Base-by-base conservation (phyloP, 2,888 invertebrate genomes). In the Hemistola chrysoprasaria region DNA sequence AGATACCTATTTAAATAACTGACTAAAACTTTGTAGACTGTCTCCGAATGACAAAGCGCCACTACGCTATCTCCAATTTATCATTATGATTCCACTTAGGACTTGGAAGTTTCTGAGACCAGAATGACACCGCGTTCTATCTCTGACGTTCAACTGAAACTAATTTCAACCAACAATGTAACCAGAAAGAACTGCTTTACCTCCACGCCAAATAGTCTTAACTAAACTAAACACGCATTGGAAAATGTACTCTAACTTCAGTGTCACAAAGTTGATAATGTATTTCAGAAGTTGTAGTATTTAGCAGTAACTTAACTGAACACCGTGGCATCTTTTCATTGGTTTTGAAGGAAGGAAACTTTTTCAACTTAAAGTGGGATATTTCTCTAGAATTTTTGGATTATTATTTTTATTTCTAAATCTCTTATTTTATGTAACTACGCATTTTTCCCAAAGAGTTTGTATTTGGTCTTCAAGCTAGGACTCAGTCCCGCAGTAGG, bases 111-210 rank as follows among this genome's bases (percentile, higher is more conserved):
- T 40, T 27, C 33, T 27, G 35, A 62, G 63, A 60, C 70, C 65
- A 68, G 62, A 69, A 69, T 65, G 64, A 29, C 42, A 37, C 11
- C 22, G 22, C 21, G 60, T 57, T 60, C 40, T 48, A 40, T 51
- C 48, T 64, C 70, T 71, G 74, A 75, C 69, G 71, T 77, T 73
- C 73, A 72, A 58, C 71, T 73, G 63, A 66, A 78, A 78, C 73
- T 72, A 80, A 79, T 81, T 76, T 72, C 66, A 67, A 59, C 61
- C 64, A 71, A 73, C 72, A 73, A 76, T 74, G 75, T 72, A 66
- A 74, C 66, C 71, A 69, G 62, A 63, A 59, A 67, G 62, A 8
- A 34, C 7, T 11, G 9, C 6, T 11, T 40, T 23, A 37, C 27
- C 24, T 2, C 3, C 9, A 2, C 39, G 28, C 30, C 40, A 50